Evolutionary conservation across 53 echinoderm and acorn worm genomes (phyloP), one percentile per base, ranked within the genome.

Genomic region (Actinopyga echinites): DNA sequence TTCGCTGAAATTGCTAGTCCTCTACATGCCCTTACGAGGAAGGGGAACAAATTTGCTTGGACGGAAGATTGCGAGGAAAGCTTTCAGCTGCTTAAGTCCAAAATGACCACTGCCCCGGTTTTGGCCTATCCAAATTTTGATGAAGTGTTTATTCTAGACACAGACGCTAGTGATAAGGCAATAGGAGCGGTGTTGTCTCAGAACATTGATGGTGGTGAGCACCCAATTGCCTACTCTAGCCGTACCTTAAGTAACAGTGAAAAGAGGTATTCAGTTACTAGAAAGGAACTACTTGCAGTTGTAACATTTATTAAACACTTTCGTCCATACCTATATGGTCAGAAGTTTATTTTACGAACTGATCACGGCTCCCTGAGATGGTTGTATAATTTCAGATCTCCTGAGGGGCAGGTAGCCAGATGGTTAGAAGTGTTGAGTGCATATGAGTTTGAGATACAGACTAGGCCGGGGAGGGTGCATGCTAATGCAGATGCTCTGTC

Each of bases 401-500:
- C 52, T 32, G 40, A 87, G 42, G 82, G 71, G 22, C 82, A 87
- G 32, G 65, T 87, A 32, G 82, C 87, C 22, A 31, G 82, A 57
- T 87, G 87, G 87, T 37, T 80, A 22, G 65, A 79, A 56, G 80
- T 79, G 5, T 38, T 86, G 49, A 44, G 28, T 21, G 32, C 56
- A 29, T 87, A 81, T 82, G 69, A 87, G 35, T 68, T 80, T 56
- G 66, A 82, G 5, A 87, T 82, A 28, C 30, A 59, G 31, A 67
- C 80, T 68, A 42, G 71, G 53, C 60, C 79, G 32, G 86, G 86
- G 32, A 86, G 56, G 45, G 62, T 54, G 40, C 87, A 87, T 69
- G 60, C 29, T 24, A 87, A 87, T 87, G 87, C 87, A 10, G 87
- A 87, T 49, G 43, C 63, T 32, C 58, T 87, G 69, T 87, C 82